Conservation (phyloP, 2,113 vertebrate genomes). For the Diphyllodes magnificus region DNA sequence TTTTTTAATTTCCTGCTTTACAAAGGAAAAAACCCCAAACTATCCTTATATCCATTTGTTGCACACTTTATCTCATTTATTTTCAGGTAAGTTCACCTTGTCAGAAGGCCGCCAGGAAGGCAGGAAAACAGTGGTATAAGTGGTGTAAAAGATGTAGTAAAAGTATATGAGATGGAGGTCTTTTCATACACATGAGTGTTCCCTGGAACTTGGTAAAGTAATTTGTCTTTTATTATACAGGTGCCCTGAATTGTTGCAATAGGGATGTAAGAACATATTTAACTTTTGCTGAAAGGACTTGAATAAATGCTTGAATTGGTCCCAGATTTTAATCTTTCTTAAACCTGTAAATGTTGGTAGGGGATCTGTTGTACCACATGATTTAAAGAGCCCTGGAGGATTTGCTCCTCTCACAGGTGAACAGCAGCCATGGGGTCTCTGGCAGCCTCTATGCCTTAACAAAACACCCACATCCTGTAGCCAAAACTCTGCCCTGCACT, state of each 20-base stretch:
- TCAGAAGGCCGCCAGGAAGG: neutral
- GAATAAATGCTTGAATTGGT: neutral
- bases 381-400: neutral
- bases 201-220: neutral
- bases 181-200: neutral
- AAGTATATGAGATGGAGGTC: neutral
- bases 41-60: neutral
- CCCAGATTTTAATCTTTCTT: neutral
- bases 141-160: neutral
- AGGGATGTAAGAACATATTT: neutral
- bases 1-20: neutral
- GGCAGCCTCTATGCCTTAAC: neutral
- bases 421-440: accelerated
- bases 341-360: neutral
- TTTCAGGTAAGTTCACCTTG: neutral
- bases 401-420: neutral
- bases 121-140: neutral
- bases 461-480: neutral
- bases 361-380: neutral
- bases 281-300: neutral
- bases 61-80: neutral
- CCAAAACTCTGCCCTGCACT: neutral
- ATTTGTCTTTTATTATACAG: neutral
- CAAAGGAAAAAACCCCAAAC: accelerated
- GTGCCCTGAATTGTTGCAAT: neutral